phyloP scores from a whole-genome alignment of 2,888 invertebrate species.

The Pseudococcus viburni region DNA sequence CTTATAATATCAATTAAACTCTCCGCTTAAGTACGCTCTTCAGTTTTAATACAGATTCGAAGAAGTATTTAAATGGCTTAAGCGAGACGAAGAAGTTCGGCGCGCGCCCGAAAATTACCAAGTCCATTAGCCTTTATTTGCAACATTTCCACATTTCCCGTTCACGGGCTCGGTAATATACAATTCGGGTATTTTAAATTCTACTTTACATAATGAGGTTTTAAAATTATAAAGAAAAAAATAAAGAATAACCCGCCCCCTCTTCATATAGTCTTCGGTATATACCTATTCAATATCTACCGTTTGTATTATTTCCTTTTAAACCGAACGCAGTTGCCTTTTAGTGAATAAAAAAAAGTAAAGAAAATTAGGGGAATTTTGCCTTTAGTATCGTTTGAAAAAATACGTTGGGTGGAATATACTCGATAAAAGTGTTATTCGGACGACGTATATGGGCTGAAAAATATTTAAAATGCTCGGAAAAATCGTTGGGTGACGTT shows the following conservation, averaged over 20 bases:
- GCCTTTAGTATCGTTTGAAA: too few relatives aligned
- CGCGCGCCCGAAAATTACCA: constrained; percentile 31
- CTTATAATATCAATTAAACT: constrained; percentile 25
- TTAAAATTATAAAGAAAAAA: constrained; percentile 36
- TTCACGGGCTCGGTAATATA: constrained; percentile 18
- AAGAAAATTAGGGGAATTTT: too few relatives aligned
- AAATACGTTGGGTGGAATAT: too few relatives aligned
- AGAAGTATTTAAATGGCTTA: constrained; percentile 52
- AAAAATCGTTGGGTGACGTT: too few relatives aligned
- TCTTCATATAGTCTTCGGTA: background rate
- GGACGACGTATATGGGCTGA: too few relatives aligned
- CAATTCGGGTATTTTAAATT: constrained; percentile 43
- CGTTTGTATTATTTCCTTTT: background rate
- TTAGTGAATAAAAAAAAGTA: too few relatives aligned
- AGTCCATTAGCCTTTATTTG: constrained; percentile 57
- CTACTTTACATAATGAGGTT: constrained; percentile 55
- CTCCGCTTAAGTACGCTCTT: constrained; percentile 27
- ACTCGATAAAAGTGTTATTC: too few relatives aligned
- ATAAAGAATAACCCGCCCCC: background rate
- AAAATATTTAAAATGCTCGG: too few relatives aligned
- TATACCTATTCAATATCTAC: background rate
- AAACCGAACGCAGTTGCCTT: too few relatives aligned
- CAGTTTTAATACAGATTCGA: constrained; percentile 39
- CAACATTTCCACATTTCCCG: constrained; percentile 57
- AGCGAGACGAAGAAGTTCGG: background rate